Conservation (phyloP, 2,888 invertebrate genomes). For the Cataglyphis altisquamis region DNA sequence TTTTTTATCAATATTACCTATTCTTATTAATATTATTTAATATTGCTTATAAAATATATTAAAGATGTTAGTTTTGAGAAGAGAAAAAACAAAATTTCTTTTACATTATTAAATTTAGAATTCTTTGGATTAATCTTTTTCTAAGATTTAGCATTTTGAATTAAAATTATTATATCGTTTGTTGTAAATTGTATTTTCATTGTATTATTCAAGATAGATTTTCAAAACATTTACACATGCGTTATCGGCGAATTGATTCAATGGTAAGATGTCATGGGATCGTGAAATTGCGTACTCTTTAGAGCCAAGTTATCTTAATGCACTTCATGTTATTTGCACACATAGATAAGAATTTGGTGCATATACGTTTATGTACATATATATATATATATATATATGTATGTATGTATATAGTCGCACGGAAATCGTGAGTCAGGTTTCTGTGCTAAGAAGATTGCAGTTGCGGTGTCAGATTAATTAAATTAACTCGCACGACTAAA, state of each 20-base stretch:
- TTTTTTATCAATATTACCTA: not conserved
- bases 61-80: not conserved
- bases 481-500: conserved; percentile 37
- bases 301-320: not conserved
- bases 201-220: not conserved
- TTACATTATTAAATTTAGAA: not conserved
- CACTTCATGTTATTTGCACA: not conserved
- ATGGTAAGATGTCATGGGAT: not conserved
- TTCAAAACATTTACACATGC: not conserved
- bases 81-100: not conserved
- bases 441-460: conserved; percentile 51
- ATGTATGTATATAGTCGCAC: conserved; percentile 5
- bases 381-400: not conserved
- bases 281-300: not conserved
- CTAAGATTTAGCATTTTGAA: not conserved
- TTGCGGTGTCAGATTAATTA: conserved; percentile 49
- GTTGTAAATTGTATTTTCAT: not conserved
- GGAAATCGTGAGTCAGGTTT: conserved; percentile 33
- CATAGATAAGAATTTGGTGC: conserved; percentile 7
- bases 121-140: not conserved
- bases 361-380: not conserved
- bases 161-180: not conserved
- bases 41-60: not conserved
- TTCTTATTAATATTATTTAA: not conserved
- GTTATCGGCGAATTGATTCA: not conserved